These are phyloP conservation scores for Coryphaenoides rupestris DNA, from an alignment of 2,113 vertebrate species.

Conservation along the genomic window DNA sequence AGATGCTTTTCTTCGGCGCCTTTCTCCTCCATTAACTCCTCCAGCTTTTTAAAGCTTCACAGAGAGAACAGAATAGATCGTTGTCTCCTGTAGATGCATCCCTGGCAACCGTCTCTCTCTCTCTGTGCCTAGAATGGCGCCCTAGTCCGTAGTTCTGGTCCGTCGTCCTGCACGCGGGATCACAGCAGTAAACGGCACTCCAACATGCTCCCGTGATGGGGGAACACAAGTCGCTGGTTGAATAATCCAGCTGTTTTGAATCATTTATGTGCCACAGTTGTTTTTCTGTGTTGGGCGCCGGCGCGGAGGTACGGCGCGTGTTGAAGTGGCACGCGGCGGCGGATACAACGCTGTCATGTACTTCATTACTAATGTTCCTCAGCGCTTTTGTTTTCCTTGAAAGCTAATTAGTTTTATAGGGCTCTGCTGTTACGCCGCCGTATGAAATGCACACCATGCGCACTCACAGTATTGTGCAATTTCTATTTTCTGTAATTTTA, in stretches of 20 bases:
- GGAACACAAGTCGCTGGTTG: conserved; percentile 14
- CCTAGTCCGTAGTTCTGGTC: background rate
- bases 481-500: background rate
- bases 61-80: background rate
- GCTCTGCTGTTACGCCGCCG: background rate
- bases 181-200: background rate
- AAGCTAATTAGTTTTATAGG: background rate
- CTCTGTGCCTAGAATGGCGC: background rate
- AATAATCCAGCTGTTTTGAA: conserved; percentile 25
- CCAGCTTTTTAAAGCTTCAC: background rate
- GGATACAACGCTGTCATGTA: background rate
- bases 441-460: background rate
- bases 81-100: background rate
- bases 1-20: background rate
- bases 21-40: background rate
- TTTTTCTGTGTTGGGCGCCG: background rate
- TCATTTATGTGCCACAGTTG: conserved; percentile 3
- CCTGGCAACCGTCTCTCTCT: background rate
- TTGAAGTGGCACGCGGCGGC: background rate
- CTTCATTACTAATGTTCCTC: background rate
- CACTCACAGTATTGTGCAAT: too few relatives aligned
- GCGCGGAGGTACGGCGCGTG: conserved; percentile 15
- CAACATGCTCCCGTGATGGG: background rate
- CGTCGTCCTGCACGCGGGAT: background rate
- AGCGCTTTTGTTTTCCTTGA: background rate